Percentiles rank a stretch among this genome's conserved stretches.
Conservation (phyloP, 2,888 invertebrate genomes). For the Spisula subtruncata region DNA sequence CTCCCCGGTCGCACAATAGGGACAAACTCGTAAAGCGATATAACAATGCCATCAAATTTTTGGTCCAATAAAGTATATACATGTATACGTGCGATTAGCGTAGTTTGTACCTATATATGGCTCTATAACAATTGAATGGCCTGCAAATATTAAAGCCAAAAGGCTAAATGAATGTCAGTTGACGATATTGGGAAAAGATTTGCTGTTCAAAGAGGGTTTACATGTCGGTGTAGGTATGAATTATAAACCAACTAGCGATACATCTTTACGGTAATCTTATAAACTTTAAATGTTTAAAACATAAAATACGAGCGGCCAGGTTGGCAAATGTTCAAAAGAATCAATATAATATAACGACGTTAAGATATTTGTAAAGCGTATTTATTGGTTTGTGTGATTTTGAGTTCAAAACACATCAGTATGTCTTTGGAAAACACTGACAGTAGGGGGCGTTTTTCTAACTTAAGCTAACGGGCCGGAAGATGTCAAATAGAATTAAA, state of each 20-base stretch:
- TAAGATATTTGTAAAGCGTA: neutral
- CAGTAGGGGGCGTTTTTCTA: neutral
- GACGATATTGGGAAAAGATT: neutral
- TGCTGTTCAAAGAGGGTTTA: slow-evolving; percentile 15
- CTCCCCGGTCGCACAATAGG: neutral
- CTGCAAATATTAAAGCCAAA: neutral
- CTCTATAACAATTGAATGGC: neutral
- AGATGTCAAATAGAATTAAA: neutral
- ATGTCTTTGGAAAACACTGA: no score
- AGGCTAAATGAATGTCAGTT: neutral
- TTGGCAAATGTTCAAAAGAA: slow-evolving; percentile 11
- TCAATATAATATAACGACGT: neutral
- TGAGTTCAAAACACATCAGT: slow-evolving; percentile 44
- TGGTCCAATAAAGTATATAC: neutral
- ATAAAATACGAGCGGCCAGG: neutral
- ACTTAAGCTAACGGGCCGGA: neutral
- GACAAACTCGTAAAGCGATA: neutral
- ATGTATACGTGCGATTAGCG: neutral
- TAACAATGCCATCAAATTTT: neutral
- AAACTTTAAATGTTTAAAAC: slow-evolving; percentile 25
- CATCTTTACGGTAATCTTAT: slow-evolving; percentile 14
- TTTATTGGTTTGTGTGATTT: slow-evolving; percentile 39
- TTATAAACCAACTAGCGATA: neutral
- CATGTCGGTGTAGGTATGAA: neutral
- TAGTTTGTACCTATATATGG: neutral